Evolutionary conservation across 2,888 invertebrate species (phyloP).

Genomic region (Drosophila mimetica): DNA sequence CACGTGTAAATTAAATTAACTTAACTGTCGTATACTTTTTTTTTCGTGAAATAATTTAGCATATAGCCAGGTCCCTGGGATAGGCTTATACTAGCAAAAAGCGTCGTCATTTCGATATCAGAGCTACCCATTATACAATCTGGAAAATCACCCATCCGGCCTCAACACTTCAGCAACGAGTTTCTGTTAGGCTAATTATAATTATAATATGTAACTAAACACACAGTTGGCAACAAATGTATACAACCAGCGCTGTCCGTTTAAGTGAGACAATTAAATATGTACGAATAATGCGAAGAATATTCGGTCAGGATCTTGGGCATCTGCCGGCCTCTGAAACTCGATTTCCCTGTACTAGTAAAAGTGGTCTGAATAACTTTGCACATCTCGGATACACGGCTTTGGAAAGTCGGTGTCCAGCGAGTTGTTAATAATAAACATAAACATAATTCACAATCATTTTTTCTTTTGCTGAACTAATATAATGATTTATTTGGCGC

Average conservation of each 20-base stretch:
- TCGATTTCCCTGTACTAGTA: background rate
- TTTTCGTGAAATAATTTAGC: conserved; percentile 61
- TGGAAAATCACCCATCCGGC: conserved; percentile 5
- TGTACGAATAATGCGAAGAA: conserved; percentile 1
- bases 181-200: conserved; percentile 24
- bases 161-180: conserved; percentile 6
- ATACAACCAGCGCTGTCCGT: conserved; percentile 20
- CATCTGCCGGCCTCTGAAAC: background rate
- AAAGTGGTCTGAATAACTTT: conserved; percentile 5
- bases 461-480: no score
- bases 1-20: conserved; percentile 39
- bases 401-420: background rate
- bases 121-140: background rate
- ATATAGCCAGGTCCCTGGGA: conserved; percentile 32
- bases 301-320: background rate
- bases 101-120: no score
- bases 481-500: background rate
- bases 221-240: conserved; percentile 15
- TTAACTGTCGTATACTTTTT: conserved; percentile 26
- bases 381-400: conserved; percentile 8
- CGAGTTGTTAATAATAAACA: conserved; percentile 8
- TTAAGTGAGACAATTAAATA: conserved; percentile 10
- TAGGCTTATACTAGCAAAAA: no score
- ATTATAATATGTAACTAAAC: conserved; percentile 7
- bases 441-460: conserved; percentile 2